phyloP scores from a whole-genome alignment of 2,888 invertebrate species.

The Carabus problematicus region DNA sequence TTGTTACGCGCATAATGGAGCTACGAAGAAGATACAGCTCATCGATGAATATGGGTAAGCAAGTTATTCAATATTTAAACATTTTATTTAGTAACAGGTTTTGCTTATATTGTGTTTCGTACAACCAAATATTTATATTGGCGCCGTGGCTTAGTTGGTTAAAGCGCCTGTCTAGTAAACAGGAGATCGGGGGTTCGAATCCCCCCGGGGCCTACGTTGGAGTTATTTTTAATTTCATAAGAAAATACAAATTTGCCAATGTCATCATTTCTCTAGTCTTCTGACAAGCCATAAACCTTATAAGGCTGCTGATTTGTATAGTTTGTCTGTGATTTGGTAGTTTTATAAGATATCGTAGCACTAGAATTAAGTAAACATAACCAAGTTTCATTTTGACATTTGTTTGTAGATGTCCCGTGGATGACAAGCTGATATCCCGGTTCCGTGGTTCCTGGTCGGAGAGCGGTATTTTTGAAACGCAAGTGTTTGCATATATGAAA shows the following conservation, averaged over 20 bases:
- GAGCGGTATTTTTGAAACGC: slow-evolving; percentile 88
- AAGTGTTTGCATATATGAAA: slow-evolving; percentile 94
- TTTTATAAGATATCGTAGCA: no score
- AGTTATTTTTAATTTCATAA: neutral
- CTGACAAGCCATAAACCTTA: no score
- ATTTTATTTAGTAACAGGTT: neutral
- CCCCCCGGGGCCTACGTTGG: slow-evolving; percentile 64
- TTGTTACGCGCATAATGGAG: slow-evolving; percentile 93
- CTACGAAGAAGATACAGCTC: slow-evolving; percentile 87
- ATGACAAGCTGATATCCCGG: slow-evolving; percentile 89
- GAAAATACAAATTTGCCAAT: neutral
- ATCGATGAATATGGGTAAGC: slow-evolving; percentile 89
- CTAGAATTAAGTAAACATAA: neutral
- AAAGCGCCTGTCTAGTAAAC: slow-evolving; percentile 76
- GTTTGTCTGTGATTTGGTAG: no score
- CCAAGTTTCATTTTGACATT: slow-evolving; percentile 41
- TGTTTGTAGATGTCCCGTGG: slow-evolving; percentile 80
- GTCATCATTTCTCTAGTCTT: no score
- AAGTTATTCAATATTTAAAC: slow-evolving; percentile 10
- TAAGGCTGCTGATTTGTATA: no score
- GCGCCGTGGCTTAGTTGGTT: slow-evolving; percentile 84
- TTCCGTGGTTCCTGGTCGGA: slow-evolving; percentile 95
- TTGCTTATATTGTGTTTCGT: no score
- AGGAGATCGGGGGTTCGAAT: slow-evolving; percentile 74
- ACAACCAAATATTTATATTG: slow-evolving; percentile 53